Base-by-base conservation (phyloP, 2,888 invertebrate species). In the Lepidonotus clava region DNA sequence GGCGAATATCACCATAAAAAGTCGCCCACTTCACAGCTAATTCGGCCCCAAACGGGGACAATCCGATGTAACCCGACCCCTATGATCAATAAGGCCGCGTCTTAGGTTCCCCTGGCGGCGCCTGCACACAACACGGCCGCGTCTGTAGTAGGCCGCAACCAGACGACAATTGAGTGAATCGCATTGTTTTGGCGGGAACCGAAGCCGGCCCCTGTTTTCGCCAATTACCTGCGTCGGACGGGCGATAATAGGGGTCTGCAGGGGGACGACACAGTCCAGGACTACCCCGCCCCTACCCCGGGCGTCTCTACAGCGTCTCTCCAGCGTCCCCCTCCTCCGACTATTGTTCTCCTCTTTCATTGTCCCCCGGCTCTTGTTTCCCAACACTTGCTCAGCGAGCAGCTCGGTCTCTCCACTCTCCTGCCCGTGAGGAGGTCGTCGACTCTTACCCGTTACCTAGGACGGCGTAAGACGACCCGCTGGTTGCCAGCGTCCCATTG, bases 401-500 rank as follows among this genome's bases (percentile, higher is more conserved):
- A 66, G 11, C 66, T 11, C n/a, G 24, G 6, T n/a, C 66, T 66
- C 66, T n/a, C 66, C 66, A 8, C 66, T n/a, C n/a, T n/a, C n/a
- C n/a, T n/a, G n/a, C n/a, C n/a, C n/a, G n/a, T n/a, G n/a, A n/a
- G n/a, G n/a, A n/a, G n/a, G n/a, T n/a, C n/a, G n/a, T n/a, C n/a
- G n/a, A n/a, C n/a, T n/a, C n/a, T n/a, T n/a, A n/a, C n/a, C n/a
- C n/a, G n/a, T n/a, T n/a, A n/a, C n/a, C n/a, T n/a, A n/a, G n/a
- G n/a, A n/a, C n/a, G n/a, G n/a, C n/a, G n/a, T n/a, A n/a, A n/a
- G n/a, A n/a, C n/a, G n/a, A n/a, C n/a, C n/a, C n/a, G n/a, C n/a
- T n/a, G n/a, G n/a, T n/a, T n/a, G n/a, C n/a, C n/a, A 46, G 18
- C 71, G n/a, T 71, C 71, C 71, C 71, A 71, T 71, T 71, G 71